A percentile compares a stretch with the other conserved stretches of the same genome.
Conservation (phyloP, 1,140 invertebrate genomes). For the Zophobas morio region DNA sequence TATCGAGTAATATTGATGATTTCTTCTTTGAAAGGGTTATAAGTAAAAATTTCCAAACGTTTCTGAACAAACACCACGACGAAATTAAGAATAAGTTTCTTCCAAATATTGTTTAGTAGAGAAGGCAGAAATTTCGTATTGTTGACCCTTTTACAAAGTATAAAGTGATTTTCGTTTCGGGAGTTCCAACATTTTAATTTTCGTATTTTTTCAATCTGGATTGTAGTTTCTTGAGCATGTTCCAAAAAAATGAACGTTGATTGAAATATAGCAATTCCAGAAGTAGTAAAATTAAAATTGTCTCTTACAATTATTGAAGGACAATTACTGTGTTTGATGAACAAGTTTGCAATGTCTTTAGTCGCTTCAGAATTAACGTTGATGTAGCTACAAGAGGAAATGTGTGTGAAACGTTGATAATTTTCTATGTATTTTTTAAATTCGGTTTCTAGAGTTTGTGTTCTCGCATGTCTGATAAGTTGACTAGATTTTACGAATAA, state of each 20-base stretch:
- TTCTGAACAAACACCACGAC: neutral
- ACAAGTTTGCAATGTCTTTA: neutral
- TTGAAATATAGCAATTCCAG: neutral
- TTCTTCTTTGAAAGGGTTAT: too few relatives aligned
- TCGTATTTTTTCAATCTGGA: neutral
- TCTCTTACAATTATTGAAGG: neutral
- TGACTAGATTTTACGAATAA: too few relatives aligned
- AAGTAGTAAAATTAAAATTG: neutral
- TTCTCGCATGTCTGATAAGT: neutral
- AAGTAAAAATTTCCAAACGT: too few relatives aligned
- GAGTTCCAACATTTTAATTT: neutral
- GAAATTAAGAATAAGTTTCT: neutral
- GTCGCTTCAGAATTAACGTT: neutral
- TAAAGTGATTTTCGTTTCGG: neutral
- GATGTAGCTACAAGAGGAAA: constrained; percentile 3
- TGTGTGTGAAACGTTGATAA: neutral
- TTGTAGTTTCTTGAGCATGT: neutral
- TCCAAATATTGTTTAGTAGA: neutral
- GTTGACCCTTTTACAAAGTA: neutral
- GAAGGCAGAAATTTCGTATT: neutral
- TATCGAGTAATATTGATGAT: neutral
- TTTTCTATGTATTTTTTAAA: neutral
- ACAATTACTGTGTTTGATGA: constrained; percentile 15
- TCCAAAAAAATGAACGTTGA: neutral
- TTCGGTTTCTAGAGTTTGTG: neutral